Base-by-base conservation (phyloP, 2,113 vertebrate genomes). In the Notothenia rossii region DNA sequence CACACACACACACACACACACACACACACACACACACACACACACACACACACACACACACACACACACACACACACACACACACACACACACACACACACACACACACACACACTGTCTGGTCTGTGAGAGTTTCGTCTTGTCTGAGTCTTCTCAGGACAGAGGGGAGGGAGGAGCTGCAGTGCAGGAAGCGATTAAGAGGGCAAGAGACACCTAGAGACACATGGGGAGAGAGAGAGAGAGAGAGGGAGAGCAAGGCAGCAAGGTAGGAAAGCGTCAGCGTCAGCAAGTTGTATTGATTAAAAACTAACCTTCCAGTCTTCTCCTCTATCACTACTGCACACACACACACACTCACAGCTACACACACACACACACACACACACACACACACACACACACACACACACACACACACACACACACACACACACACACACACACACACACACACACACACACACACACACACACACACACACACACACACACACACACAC, bases 221-320 rank as follows among this genome's bases (percentile, higher is more conserved):
- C 75, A 80, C 43, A 7, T 18, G 54, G 51, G 17, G 65, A 22
- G 43, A 18, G 66, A 95, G 94, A 91, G 77, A 18, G 66, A 95
- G 94, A 91, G 77, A 76, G 83, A n/a, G n/a, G n/a, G n/a, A n/a
- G n/a, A n/a, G n/a, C n/a, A n/a, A n/a, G n/a, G n/a, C n/a, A n/a
- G 96, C 77, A 94, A 94, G 93, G 87, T 70, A 89, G 95, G 96
- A 94, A 99, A 98, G 94, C 95, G 95, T 77, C 91, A 1, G 95
- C 97, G 96, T 99, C 98, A 99, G 98, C 98, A 97, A 96, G 95
- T 98, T 98, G 96, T 98, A 98, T 98, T 98, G 97, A 99, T 99
- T 99, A 98, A 98, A 99, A 98, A 98, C 96, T 97, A 98, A 98
- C 97, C 97, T 98, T 97, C 97, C 97, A 97, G 96, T 97, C 91